Evolutionary conservation across 2,888 invertebrate species (phyloP).

Genomic region (Drosophila neotestacea): DNA sequence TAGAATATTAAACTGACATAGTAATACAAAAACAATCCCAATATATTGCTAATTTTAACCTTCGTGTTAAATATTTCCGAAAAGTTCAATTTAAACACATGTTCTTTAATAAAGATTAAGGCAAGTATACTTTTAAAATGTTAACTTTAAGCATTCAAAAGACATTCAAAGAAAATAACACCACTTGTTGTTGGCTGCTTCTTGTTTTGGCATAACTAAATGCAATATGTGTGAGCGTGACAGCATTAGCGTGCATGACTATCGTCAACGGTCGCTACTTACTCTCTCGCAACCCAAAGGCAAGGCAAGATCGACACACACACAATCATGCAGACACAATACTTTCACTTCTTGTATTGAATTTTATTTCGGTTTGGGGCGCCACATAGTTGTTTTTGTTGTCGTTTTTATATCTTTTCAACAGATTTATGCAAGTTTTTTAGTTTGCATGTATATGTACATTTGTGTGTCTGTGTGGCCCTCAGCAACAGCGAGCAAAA

Average conservation of each 20-base stretch:
- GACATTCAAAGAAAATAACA: conserved; percentile 36
- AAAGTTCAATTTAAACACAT: background rate
- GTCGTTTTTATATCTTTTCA: conserved; percentile 53
- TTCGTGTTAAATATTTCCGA: background rate
- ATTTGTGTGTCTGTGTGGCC: conserved; percentile 34
- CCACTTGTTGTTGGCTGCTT: conserved; percentile 71
- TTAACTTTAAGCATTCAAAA: conserved; percentile 38
- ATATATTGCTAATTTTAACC: conserved; percentile 4
- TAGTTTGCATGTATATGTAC: conserved; percentile 21
- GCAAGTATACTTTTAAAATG: conserved; percentile 57
- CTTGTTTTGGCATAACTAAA: conserved; percentile 68
- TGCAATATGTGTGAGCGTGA: conserved; percentile 73
- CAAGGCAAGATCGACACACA: conserved; percentile 65
- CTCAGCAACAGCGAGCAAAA: conserved; percentile 69
- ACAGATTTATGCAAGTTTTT: conserved; percentile 71
- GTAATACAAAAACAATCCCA: conserved; percentile 6
- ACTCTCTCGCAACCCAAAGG: conserved; percentile 50
- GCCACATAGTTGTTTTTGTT: conserved; percentile 57
- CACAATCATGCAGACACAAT: conserved; percentile 53
- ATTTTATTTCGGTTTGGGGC: conserved; percentile 67
- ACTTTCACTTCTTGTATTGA: conserved; percentile 80
- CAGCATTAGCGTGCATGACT: conserved; percentile 58
- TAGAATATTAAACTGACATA: conserved; percentile 26
- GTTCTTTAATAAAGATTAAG: conserved; percentile 12
- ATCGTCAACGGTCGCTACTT: conserved; percentile 38